phyloP scores from a whole-genome alignment of 2,797 vertebrate genomes.

The Neosilurus mollespiculum region DNA sequence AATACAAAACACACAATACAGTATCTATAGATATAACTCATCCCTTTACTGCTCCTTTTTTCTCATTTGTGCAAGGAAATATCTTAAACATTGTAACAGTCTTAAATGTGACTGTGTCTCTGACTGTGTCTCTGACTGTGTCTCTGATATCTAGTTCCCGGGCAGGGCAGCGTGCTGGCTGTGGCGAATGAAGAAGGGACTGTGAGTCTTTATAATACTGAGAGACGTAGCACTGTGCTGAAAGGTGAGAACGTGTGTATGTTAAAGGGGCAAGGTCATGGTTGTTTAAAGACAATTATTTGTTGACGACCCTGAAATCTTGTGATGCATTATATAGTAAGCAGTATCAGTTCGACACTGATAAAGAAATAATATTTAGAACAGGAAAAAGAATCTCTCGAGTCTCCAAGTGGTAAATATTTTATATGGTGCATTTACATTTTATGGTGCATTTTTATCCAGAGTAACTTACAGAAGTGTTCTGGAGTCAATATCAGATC shows the following conservation, averaged over 20 bases:
- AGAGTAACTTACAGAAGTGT: too few relatives aligned
- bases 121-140: neutral
- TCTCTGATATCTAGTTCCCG: conserved; percentile 62
- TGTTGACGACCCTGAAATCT: neutral
- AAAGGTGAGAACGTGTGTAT: conserved; percentile 74
- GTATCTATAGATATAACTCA: neutral
- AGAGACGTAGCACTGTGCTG: conserved; percentile 70
- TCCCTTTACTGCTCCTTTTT: neutral
- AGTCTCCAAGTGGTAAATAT: neutral
- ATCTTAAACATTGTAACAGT: neutral
- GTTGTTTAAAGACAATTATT: neutral
- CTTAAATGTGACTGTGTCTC: neutral
- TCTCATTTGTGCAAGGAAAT: neutral
- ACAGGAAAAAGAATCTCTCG: neutral
- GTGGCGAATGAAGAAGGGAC: conserved; percentile 94
- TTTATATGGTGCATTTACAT: neutral
- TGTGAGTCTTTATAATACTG: conserved; percentile 87
- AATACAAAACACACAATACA: neutral
- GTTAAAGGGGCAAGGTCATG: too few relatives aligned
- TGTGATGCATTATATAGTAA: neutral
- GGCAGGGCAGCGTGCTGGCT: conserved; percentile 77
- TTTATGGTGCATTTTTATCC: too few relatives aligned
- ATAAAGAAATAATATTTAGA: too few relatives aligned
- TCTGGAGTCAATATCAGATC: too few relatives aligned
- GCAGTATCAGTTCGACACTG: neutral